Conservation (phyloP, 2,888 invertebrate species). For the Lampropteryx suffumata region DNA sequence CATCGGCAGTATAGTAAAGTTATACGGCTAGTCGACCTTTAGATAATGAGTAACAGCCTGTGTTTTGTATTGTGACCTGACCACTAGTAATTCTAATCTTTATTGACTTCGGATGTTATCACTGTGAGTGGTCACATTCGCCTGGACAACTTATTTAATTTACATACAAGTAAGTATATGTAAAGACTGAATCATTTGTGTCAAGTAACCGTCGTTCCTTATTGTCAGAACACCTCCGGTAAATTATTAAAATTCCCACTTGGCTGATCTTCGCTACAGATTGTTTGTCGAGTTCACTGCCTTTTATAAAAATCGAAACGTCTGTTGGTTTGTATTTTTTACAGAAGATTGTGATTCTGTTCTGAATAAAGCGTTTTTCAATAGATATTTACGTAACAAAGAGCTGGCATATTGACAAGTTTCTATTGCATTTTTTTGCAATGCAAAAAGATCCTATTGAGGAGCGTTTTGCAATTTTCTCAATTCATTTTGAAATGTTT, state of each 20-base stretch:
- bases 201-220: constrained; percentile 15
- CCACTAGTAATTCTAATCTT: too few species aligned
- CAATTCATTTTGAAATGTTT: too few species aligned
- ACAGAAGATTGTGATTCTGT: constrained; percentile 8
- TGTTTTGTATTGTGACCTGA: too few species aligned
- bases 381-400: neutral
- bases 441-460: too few species aligned
- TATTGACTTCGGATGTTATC: too few species aligned
- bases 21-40: too few species aligned
- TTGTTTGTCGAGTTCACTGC: constrained; percentile 40
- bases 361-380: constrained; percentile 7
- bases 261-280: constrained; percentile 37
- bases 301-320: constrained; percentile 19
- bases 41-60: too few species aligned
- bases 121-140: too few species aligned
- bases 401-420: neutral
- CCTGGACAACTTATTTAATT: too few species aligned
- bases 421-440: neutral
- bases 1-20: too few species aligned
- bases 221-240: constrained; percentile 29
- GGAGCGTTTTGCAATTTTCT: too few species aligned
- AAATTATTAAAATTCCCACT: constrained; percentile 54
- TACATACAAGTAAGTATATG: too few species aligned
- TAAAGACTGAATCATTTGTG: neutral
- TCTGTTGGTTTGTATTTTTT: constrained; percentile 21